Percentiles rank a stretch among this genome's conserved stretches.
These are phyloP conservation scores for Salvelinus alpinus DNA, from an alignment of 2,113 vertebrate species.

Conservation along the genomic window DNA sequence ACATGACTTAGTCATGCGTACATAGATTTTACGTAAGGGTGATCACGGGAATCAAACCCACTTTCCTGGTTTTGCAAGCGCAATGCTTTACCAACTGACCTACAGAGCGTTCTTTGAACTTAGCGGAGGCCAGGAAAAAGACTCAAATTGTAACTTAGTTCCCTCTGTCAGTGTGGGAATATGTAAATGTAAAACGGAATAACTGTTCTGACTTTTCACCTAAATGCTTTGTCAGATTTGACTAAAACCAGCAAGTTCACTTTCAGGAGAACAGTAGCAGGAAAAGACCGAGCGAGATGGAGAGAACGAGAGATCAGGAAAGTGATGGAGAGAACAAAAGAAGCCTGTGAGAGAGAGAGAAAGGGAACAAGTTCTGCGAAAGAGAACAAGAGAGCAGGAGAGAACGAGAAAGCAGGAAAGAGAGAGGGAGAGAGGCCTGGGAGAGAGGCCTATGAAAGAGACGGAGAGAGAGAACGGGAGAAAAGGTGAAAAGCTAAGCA, in stretches of 20 bases:
- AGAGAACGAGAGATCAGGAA: constrained; percentile 10
- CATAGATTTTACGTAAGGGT: no score
- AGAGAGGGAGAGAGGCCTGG: neutral
- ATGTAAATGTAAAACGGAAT: constrained; percentile 38
- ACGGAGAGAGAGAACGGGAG: constrained; percentile 5
- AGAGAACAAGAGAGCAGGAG: neutral
- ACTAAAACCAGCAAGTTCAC: constrained; percentile 70
- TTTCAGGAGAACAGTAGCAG: constrained; percentile 49
- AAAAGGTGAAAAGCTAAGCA: constrained; percentile 53
- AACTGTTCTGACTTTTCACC: constrained; percentile 21
- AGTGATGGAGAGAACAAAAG: neutral
- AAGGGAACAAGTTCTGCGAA: neutral
- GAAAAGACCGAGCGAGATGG: neutral
- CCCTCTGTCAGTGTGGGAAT: constrained; percentile 13
- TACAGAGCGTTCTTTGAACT: neutral
- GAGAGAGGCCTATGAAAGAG: neutral
- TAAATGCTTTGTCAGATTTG: constrained; percentile 68
- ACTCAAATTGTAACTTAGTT: neutral
- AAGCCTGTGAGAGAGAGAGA: constrained; percentile 10
- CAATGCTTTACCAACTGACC: neutral
- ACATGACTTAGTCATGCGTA: no score
- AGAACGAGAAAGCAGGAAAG: constrained; percentile 8
- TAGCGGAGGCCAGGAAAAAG: neutral
- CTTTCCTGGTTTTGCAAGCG: neutral
- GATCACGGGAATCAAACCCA: no score